These are phyloP conservation scores for Hirtodrosophila cameraria DNA, from an alignment of 2,888 invertebrate species.

Conservation along the genomic window DNA sequence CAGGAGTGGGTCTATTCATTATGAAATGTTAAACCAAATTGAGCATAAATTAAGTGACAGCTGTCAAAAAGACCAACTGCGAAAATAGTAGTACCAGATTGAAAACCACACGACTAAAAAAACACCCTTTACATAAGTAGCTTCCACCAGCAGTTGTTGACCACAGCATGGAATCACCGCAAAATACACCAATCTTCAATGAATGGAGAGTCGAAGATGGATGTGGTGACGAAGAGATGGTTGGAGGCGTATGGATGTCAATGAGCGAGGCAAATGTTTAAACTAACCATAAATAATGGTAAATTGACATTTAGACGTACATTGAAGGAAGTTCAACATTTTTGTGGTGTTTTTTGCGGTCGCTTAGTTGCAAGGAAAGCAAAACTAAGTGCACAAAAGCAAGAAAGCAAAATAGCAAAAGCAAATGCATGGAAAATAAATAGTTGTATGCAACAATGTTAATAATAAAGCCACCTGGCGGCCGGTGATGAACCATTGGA, in stretches of 20 bases:
- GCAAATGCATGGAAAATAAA: conserved; percentile 9
- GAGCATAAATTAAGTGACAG: too few relatives aligned
- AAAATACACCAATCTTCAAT: not conserved
- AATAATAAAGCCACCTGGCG: conserved; percentile 48
- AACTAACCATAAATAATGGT: conserved; percentile 54
- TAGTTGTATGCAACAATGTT: conserved; percentile 13
- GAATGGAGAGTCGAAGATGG: not conserved
- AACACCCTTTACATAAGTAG: too few relatives aligned
- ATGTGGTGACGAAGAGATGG: not conserved
- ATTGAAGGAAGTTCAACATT: conserved; percentile 52
- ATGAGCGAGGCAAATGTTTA: conserved; percentile 36
- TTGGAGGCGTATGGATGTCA: conserved; percentile 5
- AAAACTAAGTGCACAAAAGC: conserved; percentile 31
- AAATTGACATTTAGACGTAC: conserved; percentile 55
- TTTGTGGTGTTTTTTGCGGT: conserved; percentile 52
- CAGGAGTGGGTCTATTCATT: too few relatives aligned
- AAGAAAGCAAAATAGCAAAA: too few relatives aligned
- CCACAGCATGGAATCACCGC: conserved; percentile 7
- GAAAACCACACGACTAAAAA: too few relatives aligned
- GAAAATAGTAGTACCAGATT: too few relatives aligned
- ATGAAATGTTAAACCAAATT: too few relatives aligned
- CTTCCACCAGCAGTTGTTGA: conserved; percentile 1
- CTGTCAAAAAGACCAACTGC: too few relatives aligned
- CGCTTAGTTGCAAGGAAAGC: conserved; percentile 21
- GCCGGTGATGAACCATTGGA: conserved; percentile 52